Evolutionary conservation across 2,113 vertebrate genomes (phyloP), one percentile per base, ranked within the genome.

Genomic region (Leptobrachium leishanense): DNA sequence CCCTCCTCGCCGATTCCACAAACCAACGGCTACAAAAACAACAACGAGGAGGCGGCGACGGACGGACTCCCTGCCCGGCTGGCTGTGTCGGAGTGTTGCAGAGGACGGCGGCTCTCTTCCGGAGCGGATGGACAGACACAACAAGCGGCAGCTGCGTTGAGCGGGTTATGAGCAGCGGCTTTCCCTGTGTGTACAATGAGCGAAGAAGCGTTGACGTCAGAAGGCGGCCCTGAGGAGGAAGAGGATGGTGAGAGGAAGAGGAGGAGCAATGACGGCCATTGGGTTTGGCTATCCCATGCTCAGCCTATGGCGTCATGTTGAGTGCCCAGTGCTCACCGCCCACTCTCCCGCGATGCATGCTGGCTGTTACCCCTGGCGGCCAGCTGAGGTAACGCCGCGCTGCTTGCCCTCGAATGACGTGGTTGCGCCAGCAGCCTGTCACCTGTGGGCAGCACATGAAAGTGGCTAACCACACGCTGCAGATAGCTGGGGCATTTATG

Each of bases 111-210:
- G 67, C 64, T 62, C 50, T 63, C 68, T 65, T 31, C 20, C 20
- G 20, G 57, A n/a, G 43, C 46, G 76, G 43, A 72, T 62, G 68
- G 68, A 53, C 44, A 63, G 12, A 71, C 71, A 78, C 72, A 63
- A 41, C 72, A 57, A 64, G 68, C 20, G 20, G 20, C 20, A 31
- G 20, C 20, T 31, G 20, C 20, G 20, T 31, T 31, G 46, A 50
- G 46, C 46, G 77, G 62, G 71, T 69, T 11, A 1, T 54, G 50
- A 54, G 55, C 55, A 13, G 77, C 10, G 11, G 55, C 39, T 62
- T 68, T 68, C 53, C 72, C 68, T 77, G 73, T 76, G 76, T 79
- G 77, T 79, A 55, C 41, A 79, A 57, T 42, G 69, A 68, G 44
- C 43, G 55, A 8, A 64, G 13, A 50, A 68, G 77, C 68, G 77